Evolutionary conservation across 2,797 vertebrate genomes (phyloP).

Genomic region (Lophius americanus): DNA sequence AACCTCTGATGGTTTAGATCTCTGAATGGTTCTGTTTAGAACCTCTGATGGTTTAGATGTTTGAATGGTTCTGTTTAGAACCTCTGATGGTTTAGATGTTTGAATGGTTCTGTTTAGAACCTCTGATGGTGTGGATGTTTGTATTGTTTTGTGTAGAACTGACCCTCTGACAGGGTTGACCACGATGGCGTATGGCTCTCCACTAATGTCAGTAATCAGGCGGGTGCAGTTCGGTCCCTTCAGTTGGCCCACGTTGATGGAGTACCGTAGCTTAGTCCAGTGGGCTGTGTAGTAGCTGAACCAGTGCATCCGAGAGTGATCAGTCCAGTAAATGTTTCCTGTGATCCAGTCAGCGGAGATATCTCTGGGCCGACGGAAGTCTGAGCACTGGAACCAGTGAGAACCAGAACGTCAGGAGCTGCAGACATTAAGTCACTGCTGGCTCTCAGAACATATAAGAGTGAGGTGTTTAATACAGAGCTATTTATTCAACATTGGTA

Average conservation of each 20-base stretch:
- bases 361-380: slow-evolving; percentile 94
- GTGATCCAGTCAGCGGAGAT: slow-evolving; percentile 98
- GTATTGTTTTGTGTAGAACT: slow-evolving; percentile 34
- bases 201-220: slow-evolving; percentile 94
- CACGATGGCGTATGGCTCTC: slow-evolving; percentile 95
- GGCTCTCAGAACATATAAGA: neutral
- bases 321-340: slow-evolving; percentile 98
- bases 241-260: slow-evolving; percentile 96
- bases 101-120: neutral
- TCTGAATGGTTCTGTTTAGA: neutral
- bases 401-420: slow-evolving; percentile 18
- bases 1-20: too few species aligned
- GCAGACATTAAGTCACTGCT: neutral
- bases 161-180: slow-evolving; percentile 95
- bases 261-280: slow-evolving; percentile 97
- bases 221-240: slow-evolving; percentile 96
- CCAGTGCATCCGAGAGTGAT: slow-evolving; percentile 99
- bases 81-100: neutral
- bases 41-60: neutral
- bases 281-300: slow-evolving; percentile 99
- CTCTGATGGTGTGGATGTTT: neutral
- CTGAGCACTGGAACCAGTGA: slow-evolving; percentile 86
- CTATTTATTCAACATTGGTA: neutral
- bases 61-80: too few species aligned
- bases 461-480: neutral